These are phyloP conservation scores for Nannoperca obscura DNA, from an alignment of 2,797 vertebrate species.

Conservation along the genomic window DNA sequence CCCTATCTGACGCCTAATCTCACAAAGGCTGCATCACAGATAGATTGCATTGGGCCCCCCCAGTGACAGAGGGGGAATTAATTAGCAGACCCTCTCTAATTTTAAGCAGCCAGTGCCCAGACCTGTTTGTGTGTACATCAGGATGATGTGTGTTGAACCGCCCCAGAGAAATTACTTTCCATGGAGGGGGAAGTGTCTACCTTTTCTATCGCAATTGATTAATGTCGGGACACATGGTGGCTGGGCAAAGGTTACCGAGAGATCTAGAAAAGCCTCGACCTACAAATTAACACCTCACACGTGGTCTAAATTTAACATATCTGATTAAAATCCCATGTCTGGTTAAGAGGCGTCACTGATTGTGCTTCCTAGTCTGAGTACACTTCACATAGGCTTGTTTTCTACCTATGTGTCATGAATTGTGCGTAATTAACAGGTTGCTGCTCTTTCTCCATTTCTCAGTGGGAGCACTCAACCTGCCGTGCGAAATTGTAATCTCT, in stretches of 20 bases:
- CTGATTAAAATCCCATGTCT: slow-evolving; percentile 80
- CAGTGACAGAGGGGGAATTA: slow-evolving; percentile 82
- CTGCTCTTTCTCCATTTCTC: slow-evolving; percentile 64
- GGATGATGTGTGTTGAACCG: slow-evolving; percentile 67
- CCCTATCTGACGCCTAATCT: slow-evolving; percentile 81
- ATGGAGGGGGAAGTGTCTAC: slow-evolving; percentile 52
- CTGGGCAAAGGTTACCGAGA: slow-evolving; percentile 76
- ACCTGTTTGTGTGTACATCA: slow-evolving; percentile 75
- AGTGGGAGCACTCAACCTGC: slow-evolving; percentile 69
- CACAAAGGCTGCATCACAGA: slow-evolving; percentile 75
- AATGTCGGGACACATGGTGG: slow-evolving; percentile 77
- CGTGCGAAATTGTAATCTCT: slow-evolving; percentile 68
- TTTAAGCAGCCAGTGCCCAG: slow-evolving; percentile 76
- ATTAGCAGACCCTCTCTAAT: slow-evolving; percentile 82
- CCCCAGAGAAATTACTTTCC: slow-evolving; percentile 80
- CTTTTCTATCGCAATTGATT: slow-evolving; percentile 79
- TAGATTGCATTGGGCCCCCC: slow-evolving; percentile 75
- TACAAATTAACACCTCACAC: slow-evolving; percentile 77
- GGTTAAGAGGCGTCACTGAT: slow-evolving; percentile 72
- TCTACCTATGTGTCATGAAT: slow-evolving; percentile 69
- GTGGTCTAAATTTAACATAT: slow-evolving; percentile 78
- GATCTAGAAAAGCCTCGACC: slow-evolving; percentile 78
- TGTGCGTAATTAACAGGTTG: slow-evolving; percentile 78
- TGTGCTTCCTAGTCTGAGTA: slow-evolving; percentile 61
- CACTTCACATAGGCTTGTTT: slow-evolving; percentile 68